Evolutionary conservation across 1,140 invertebrate species (phyloP).

Genomic region (Magallana ariakensis): DNA sequence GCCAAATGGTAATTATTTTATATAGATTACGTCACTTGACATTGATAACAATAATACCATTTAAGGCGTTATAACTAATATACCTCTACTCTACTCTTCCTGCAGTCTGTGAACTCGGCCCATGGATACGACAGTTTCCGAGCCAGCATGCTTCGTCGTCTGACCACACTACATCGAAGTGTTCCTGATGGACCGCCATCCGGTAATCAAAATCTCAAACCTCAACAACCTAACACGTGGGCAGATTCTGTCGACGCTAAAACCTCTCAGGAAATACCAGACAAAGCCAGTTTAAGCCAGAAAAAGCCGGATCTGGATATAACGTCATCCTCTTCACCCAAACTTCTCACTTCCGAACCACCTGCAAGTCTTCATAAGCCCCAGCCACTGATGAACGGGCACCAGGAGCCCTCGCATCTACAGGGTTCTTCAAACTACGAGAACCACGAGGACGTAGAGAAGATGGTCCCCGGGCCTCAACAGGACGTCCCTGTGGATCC

Average conservation of each 20-base stretch:
- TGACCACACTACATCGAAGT: constrained; percentile 56
- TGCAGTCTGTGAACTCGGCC: constrained; percentile 61
- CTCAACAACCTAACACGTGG: constrained; percentile 66
- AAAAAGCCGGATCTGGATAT: constrained; percentile 15
- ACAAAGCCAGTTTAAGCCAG: neutral
- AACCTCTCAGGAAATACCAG: neutral
- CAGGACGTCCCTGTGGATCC: constrained; percentile 11
- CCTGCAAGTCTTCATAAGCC: constrained; percentile 73
- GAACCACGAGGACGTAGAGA: constrained; percentile 57
- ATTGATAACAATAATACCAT: neutral
- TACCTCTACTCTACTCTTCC: constrained; percentile 10
- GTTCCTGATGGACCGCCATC: constrained; percentile 12
- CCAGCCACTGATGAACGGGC: constrained; percentile 33
- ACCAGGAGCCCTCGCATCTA: neutral
- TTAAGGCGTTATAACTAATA: neutral
- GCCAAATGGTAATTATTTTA: constrained; percentile 68
- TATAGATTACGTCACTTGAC: no score
- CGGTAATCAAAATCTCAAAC: constrained; percentile 6
- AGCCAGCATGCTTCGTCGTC: constrained; percentile 63
- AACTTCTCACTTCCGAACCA: constrained; percentile 72
- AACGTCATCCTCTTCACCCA: constrained; percentile 65
- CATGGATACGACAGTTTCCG: constrained; percentile 62
- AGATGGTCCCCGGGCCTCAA: constrained; percentile 14
- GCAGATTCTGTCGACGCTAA: constrained; percentile 59
- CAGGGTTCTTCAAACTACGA: constrained; percentile 48